Conservation (phyloP, 2,888 invertebrate species). For the Drosophila suboccidentalis region DNA sequence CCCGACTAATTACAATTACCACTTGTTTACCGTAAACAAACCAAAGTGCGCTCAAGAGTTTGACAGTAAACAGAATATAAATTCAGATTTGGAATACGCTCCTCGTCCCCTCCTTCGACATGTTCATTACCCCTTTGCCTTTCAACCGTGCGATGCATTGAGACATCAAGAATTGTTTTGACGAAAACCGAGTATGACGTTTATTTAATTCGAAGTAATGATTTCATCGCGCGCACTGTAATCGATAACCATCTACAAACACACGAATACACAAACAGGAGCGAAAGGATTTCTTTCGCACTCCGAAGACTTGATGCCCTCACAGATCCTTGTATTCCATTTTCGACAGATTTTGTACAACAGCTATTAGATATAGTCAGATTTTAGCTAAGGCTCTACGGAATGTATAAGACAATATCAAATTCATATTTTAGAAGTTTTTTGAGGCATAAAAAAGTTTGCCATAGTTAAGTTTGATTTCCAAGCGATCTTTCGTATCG, state of each 20-base stretch:
- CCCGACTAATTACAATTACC: conserved; percentile 72
- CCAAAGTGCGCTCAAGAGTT: conserved; percentile 43
- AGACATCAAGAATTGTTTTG: conserved; percentile 74
- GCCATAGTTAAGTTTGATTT: too few relatives aligned
- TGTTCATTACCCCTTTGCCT: conserved; percentile 7
- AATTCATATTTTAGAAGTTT: not conserved
- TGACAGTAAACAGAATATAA: conserved; percentile 31
- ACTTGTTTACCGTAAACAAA: conserved; percentile 66
- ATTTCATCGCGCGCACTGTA: conserved; percentile 83
- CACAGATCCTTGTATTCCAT: not conserved
- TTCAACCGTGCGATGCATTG: conserved; percentile 52
- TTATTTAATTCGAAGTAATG: conserved; percentile 85
- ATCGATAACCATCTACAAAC: conserved; percentile 83
- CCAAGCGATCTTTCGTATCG: too few relatives aligned
- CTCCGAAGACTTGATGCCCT: not conserved
- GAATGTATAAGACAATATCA: not conserved
- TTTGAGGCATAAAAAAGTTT: too few relatives aligned
- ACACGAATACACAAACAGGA: conserved; percentile 42
- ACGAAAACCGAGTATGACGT: conserved; percentile 84
- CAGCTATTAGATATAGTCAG: not conserved
- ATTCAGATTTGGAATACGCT: conserved; percentile 2
- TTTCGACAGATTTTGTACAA: not conserved
- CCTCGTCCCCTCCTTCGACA: conserved; percentile 6
- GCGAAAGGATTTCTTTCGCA: not conserved
- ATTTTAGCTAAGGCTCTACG: not conserved